Base-by-base conservation (phyloP, 2,888 invertebrate species). In the Colostygia pectinataria region DNA sequence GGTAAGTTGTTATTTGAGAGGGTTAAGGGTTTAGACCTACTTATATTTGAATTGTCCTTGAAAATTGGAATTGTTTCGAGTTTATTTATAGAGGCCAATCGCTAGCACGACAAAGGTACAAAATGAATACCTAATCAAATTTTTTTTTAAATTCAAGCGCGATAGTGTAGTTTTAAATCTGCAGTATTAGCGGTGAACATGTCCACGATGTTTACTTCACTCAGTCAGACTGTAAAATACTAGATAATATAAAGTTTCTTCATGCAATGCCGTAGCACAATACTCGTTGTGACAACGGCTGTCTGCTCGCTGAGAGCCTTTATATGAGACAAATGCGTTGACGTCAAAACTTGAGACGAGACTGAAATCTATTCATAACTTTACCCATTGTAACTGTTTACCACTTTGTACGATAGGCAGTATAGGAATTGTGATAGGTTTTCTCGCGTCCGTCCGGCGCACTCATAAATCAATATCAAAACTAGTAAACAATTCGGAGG, bases 381-480 rank as follows among this genome's bases (percentile, higher is more conserved):
- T 28, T 45, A 20, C 23, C 20, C 38, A 41, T 41, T 45, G 38
- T 37, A 18, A 25, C 6, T 9, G 13, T 10, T 18, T 20, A 23
- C 20, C 27, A 39, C 15, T 28, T n/a, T 20, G 13, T 4, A 23
- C 7, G 7, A 5, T 15, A 25, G 27, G 10, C 8, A 10, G 13
- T 28, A n/a, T n/a, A 29, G 14, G 32, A 23, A 29, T 33, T 32
- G 31, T 42, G 28, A 18, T 44, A 29, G 39, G 43, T 36, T 39
- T 44, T 39, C 38, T 8, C n/a, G 12, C 27, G 20, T 31, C 31
- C 27, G 20, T 31, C 31, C 6, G 25, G 24, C 10, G 20, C 1
- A n/a, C 33, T 25, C 20, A 44, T 47, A 47, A 48, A 48, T 53
- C 34, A 44, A 47, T 32, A 47, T 36, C 31, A 20, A 40, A 43